Conservation (phyloP, 2,888 invertebrate genomes). For the Alsophila aescularia region DNA sequence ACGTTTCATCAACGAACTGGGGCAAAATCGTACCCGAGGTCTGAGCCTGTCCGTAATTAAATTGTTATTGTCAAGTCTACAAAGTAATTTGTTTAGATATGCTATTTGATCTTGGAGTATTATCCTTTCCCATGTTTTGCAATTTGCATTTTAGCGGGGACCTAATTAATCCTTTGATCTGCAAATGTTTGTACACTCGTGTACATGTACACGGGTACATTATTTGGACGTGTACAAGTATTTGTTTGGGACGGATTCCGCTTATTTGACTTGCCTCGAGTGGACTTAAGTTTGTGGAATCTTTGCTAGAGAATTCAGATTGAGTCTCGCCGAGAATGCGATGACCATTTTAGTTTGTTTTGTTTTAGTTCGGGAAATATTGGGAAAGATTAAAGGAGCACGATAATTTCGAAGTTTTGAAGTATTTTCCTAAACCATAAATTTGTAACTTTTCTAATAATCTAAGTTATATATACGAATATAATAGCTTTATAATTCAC, state of each 20-base stretch:
- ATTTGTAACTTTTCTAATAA: background rate
- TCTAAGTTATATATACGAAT: background rate
- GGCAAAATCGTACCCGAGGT: background rate
- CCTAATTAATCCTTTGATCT: conserved; percentile 29
- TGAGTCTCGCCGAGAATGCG: conserved; percentile 18
- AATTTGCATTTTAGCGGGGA: conserved; percentile 17
- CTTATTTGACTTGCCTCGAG: conserved; percentile 25
- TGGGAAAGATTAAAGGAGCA: background rate
- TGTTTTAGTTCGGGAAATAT: background rate
- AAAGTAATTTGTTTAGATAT: conserved; percentile 7
- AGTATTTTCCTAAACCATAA: background rate
- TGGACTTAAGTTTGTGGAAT: conserved; percentile 25
- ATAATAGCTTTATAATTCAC: too few relatives aligned
- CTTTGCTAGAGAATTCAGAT: conserved; percentile 24
- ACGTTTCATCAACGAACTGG: background rate
- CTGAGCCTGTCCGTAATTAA: background rate
- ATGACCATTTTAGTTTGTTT: conserved; percentile 16
- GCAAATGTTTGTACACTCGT: conserved; percentile 22
- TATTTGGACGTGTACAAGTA: conserved; percentile 25
- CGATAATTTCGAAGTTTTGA: background rate
- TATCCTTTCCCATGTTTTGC: conserved; percentile 11
- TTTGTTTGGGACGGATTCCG: conserved; percentile 30
- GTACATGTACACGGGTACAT: conserved; percentile 8
- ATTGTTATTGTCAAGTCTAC: background rate
- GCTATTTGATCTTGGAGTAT: conserved; percentile 1